Percentiles rank a stretch among this genome's conserved stretches.
Conservation (phyloP, 1,140 invertebrate species). For the Pomacea maculata region DNA sequence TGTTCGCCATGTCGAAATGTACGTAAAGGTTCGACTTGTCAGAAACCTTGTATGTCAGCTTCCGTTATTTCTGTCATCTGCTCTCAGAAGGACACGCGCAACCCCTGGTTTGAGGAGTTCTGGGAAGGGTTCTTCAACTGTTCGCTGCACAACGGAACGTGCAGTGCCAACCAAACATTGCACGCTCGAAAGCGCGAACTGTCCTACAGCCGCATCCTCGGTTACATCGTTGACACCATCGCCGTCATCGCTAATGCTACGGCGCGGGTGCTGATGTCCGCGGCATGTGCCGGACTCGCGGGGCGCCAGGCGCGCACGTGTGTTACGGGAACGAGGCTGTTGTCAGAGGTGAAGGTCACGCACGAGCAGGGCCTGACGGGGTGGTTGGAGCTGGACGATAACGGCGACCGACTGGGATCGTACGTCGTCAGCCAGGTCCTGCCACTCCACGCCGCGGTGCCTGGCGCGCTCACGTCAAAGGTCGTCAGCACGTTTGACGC, state of each 20-base stretch:
- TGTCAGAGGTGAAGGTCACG: slow-evolving; percentile 27
- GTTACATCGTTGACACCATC: slow-evolving; percentile 75
- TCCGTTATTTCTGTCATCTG: neutral
- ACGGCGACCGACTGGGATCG: slow-evolving; percentile 25
- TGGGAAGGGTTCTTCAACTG: slow-evolving; percentile 34
- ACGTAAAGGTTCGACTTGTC: no score
- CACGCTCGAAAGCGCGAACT: neutral
- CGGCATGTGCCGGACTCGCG: slow-evolving; percentile 1
- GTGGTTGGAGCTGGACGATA: slow-evolving; percentile 26
- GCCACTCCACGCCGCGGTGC: neutral
- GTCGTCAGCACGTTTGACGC: neutral
- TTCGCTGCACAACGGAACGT: slow-evolving; percentile 4
- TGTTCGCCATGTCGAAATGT: no score
- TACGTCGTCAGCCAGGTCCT: slow-evolving; percentile 27
- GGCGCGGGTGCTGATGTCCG: slow-evolving; percentile 52
- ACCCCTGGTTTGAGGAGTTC: slow-evolving; percentile 42
- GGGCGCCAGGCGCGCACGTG: slow-evolving; percentile 16
- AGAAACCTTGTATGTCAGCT: no score
- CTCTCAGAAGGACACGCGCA: neutral
- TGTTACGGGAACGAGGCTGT: slow-evolving; percentile 27
- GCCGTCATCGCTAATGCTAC: slow-evolving; percentile 83
- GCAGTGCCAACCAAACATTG: neutral
- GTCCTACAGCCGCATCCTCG: neutral
- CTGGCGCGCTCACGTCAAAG: neutral
- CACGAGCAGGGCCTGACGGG: slow-evolving; percentile 21